Base-by-base conservation (phyloP, 2,888 invertebrate genomes). In the Cancer borealis region DNA sequence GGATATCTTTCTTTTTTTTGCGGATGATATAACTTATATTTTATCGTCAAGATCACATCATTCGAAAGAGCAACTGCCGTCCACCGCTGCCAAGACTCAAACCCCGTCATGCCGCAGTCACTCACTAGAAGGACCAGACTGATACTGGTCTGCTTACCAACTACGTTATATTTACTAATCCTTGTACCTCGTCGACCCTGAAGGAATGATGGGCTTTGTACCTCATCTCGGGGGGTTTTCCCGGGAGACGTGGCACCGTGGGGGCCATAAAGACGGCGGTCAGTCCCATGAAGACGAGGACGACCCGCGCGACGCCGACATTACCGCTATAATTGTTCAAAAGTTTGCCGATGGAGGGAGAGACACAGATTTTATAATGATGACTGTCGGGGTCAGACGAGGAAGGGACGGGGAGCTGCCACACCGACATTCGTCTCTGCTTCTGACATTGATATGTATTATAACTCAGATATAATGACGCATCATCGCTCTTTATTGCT, bases 301-400 rank as follows among this genome's bases (percentile, higher is more conserved):
- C 79, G 90, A 26, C 21, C 79, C 5, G 14, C 66, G 54, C 79
- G 49, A 88, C 79, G 93, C 73, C 79, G 90, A 84, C 90, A 92
- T 92, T 92, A 88, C 45, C 39, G 88, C 54, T 87, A 92, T 88
- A 92, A 88, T 88, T 92, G 92, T 88, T 92, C 92, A 92, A 92
- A 92, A 92, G 87, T 92, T 92, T 88, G 88, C 60, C 92, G 60
- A 92, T 87, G 87, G 88, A 30, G 88, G 73, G 73, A 60, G 91
- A 54, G 92, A 54, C 49, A 92, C 88, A 39, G 88, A 88, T 92
- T 92, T 92, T 92, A 92, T 92, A 92, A 92, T 92, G 92, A 92
- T 92, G 84, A 54, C 88, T 45, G 54, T 88, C 54, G 39, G 60
- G 92, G 54, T 60, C 49, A 49, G 88, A 79, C 26, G 26, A 79